Evolutionary conservation across 2,888 invertebrate genomes (phyloP).

Genomic region (Eurytoma adleriae): DNA sequence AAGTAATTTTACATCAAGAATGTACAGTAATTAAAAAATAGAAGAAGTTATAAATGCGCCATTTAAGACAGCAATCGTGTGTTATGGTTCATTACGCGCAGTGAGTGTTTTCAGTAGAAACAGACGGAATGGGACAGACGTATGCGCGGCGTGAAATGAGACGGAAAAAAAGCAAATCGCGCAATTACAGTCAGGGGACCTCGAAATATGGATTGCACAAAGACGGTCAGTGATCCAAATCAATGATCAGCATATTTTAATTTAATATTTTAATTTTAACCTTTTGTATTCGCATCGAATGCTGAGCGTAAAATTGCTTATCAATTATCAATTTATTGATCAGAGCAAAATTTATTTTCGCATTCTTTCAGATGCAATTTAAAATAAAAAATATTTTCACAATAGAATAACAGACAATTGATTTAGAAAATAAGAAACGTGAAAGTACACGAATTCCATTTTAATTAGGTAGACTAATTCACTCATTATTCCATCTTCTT

Average conservation of each 20-base stretch:
- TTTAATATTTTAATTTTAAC: too few species aligned
- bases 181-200: conserved; percentile 43
- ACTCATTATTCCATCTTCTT: too few species aligned
- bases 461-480: too few species aligned
- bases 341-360: too few species aligned
- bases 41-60: conserved; percentile 1
- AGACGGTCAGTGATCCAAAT: background rate
- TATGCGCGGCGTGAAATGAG: background rate
- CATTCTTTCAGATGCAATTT: too few species aligned
- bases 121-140: background rate
- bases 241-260: too few species aligned
- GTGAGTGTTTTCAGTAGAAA: background rate
- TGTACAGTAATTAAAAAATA: background rate
- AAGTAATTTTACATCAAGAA: background rate
- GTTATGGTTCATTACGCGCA: conserved; percentile 31
- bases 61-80: conserved; percentile 18
- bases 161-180: conserved; percentile 26
- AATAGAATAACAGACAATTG: background rate
- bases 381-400: too few species aligned
- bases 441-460: too few species aligned
- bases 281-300: too few species aligned
- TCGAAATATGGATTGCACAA: conserved; percentile 36
- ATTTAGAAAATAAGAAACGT: too few species aligned
- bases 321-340: too few species aligned
- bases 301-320: too few species aligned